Evolutionary conservation across 1,140 invertebrate genomes (phyloP), one percentile per base, ranked within the genome.

Genomic region (Bombus sylvicola): DNA sequence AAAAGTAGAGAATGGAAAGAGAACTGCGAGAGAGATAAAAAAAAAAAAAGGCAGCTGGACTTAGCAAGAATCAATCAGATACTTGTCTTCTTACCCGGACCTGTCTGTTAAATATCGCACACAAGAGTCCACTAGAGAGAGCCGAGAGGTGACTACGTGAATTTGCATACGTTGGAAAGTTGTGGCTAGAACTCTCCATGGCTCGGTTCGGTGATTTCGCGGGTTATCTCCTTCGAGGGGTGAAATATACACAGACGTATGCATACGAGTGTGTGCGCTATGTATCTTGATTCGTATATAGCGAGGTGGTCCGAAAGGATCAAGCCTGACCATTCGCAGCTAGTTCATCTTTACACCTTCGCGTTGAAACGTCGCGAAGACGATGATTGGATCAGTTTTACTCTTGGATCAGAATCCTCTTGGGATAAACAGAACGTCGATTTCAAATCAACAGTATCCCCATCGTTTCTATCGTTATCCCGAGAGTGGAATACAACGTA

Each of bases 331-430:
- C 73, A 77, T 90, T 90, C 69, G 59, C 81, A 85, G 81, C 66
- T 62, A 85, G 81, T 89, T 76, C 79, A 75, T 84, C 76, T 69
- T 72, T 78, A 47, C 57, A 77, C 66, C 62, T 81, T 37, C 68
- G 68, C 41, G 68, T n/a, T 59, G 59, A 47, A 31, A 83, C 80
- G 77, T 88, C 90, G 83, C 74, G 57, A 53, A 74, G 57, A 80
- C 89, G 88, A 95, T 95, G 95, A 96, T 96, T 96, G 95, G 95
- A 95, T 96, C 94, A 94, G 92, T 95, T 96, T 95, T 95, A 95
- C 92, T 53, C 47, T 53, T 2, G 47, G 47, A 18, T 53, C 47
- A 8, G 94, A 94, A 94, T 91, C 93, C 94, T 92, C 92, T 47
- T 78, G 94, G 94, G 94, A 95, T 94, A 92, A 93, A 94, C 93